These are phyloP conservation scores for Doryteuthis pealeii DNA, from an alignment of 1,140 invertebrate genomes.

Conservation along the genomic window DNA sequence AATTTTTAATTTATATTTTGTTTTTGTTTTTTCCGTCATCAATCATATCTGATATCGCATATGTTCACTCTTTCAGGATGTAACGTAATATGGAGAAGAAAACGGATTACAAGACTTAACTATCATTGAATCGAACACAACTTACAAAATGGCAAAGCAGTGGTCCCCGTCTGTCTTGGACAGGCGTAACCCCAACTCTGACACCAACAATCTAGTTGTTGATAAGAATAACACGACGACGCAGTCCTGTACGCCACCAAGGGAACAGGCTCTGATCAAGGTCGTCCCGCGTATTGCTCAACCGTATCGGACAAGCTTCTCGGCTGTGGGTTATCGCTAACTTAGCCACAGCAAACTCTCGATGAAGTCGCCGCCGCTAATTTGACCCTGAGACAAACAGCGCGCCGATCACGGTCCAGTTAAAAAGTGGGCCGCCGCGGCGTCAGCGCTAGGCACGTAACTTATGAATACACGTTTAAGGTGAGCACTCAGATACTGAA, in stretches of 20 bases:
- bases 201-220: constrained; percentile 23
- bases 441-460: constrained; percentile 40
- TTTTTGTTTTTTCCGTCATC: not conserved
- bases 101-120: not conserved
- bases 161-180: constrained; percentile 42
- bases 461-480: constrained; percentile 40
- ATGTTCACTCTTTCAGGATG: constrained; percentile 7
- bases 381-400: constrained; percentile 33
- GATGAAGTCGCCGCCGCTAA: constrained; percentile 35
- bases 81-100: not conserved
- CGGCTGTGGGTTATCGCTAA: constrained; percentile 36
- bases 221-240: constrained; percentile 34
- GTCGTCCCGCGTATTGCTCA: constrained; percentile 39
- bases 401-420: constrained; percentile 11
- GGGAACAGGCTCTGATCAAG: constrained; percentile 23
- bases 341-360: constrained; percentile 21
- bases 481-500: constrained; percentile 45
- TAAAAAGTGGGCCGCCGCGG: constrained; percentile 26
- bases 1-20: not conserved
- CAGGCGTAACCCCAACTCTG: constrained; percentile 13
- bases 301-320: constrained; percentile 47
- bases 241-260: constrained; percentile 27
- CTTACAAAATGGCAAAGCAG: constrained; percentile 35
- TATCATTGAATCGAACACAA: not conserved
- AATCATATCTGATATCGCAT: constrained; percentile 2